These are phyloP conservation scores for Zelleria hepariella DNA, from an alignment of 2,888 invertebrate species.

Conservation along the genomic window DNA sequence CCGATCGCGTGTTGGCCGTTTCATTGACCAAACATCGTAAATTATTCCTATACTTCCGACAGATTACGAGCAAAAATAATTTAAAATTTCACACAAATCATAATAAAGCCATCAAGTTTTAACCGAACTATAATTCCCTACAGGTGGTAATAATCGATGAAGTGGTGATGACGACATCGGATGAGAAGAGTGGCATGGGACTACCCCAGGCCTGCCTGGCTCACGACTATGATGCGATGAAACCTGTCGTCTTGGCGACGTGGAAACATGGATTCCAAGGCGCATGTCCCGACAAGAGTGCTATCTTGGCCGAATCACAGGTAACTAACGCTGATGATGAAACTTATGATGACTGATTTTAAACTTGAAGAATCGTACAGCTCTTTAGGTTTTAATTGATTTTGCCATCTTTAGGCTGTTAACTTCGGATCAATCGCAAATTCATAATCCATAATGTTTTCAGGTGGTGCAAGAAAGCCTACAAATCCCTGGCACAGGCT, in stretches of 20 bases:
- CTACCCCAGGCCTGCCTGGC: slow-evolving; percentile 85
- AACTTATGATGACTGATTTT: too few species aligned
- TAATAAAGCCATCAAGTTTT: too few species aligned
- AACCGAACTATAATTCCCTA: too few species aligned
- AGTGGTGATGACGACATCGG: slow-evolving; percentile 85
- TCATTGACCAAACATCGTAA: background rate
- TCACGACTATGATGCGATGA: slow-evolving; percentile 94
- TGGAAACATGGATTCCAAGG: slow-evolving; percentile 97
- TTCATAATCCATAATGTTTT: too few species aligned
- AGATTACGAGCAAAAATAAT: background rate
- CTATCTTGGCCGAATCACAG: slow-evolving; percentile 91
- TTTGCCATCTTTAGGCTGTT: too few species aligned
- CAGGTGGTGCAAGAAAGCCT: slow-evolving; percentile 95
- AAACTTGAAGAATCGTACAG: too few species aligned
- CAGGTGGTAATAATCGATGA: slow-evolving; percentile 94
- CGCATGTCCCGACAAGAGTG: slow-evolving; percentile 93
- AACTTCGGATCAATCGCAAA: too few species aligned
- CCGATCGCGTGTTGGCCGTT: background rate
- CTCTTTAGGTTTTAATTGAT: too few species aligned
- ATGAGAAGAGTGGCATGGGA: slow-evolving; percentile 78
- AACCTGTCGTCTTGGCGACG: slow-evolving; percentile 92
- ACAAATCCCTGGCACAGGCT: slow-evolving; percentile 92
- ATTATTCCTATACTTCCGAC: background rate
- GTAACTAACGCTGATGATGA: slow-evolving; percentile 31
- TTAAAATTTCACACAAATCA: too few species aligned